A percentile compares a stretch with the other conserved stretches of the same genome.
phyloP scores from a whole-genome alignment of 2,113 vertebrate genomes.

The Zapus hudsonius region DNA sequence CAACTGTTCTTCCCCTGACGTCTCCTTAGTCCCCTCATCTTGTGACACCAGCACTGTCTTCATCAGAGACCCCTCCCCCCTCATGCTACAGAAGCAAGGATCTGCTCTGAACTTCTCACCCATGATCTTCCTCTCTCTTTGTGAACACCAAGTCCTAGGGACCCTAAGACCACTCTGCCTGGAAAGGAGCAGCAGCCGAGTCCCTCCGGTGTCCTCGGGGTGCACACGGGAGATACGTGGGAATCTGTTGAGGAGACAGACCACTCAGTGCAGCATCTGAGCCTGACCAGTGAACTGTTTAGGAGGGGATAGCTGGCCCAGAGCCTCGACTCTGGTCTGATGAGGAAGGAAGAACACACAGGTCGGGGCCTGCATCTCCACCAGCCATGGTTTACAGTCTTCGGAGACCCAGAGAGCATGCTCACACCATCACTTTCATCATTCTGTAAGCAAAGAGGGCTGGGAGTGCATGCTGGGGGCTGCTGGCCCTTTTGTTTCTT shows the following conservation, averaged over 20 bases:
- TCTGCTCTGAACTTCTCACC: rapidly evolving
- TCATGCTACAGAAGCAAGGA: rapidly evolving
- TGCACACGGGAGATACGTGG: rapidly evolving
- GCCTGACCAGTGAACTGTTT: not conserved
- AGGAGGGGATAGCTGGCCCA: not conserved
- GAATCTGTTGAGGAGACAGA: too few species aligned
- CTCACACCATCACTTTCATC: rapidly evolving
- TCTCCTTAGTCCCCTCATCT: not conserved
- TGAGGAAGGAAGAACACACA: rapidly evolving
- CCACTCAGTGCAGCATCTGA: rapidly evolving
- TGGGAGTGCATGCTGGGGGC: not conserved
- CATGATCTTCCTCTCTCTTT: rapidly evolving
- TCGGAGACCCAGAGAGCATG: rapidly evolving
- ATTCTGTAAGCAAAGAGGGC: too few species aligned
- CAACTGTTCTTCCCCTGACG: not conserved
- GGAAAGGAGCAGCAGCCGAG: rapidly evolving
- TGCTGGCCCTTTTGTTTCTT: not conserved
- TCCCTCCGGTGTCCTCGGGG: rapidly evolving
- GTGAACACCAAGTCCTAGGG: not conserved
- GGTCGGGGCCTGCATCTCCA: rapidly evolving
- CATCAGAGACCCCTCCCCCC: rapidly evolving
- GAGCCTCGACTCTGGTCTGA: rapidly evolving
- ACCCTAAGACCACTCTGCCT: rapidly evolving
- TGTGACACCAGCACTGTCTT: not conserved
- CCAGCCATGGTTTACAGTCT: rapidly evolving